Base-by-base conservation (phyloP, 2,888 invertebrate species). In the Esperia sulphurella region DNA sequence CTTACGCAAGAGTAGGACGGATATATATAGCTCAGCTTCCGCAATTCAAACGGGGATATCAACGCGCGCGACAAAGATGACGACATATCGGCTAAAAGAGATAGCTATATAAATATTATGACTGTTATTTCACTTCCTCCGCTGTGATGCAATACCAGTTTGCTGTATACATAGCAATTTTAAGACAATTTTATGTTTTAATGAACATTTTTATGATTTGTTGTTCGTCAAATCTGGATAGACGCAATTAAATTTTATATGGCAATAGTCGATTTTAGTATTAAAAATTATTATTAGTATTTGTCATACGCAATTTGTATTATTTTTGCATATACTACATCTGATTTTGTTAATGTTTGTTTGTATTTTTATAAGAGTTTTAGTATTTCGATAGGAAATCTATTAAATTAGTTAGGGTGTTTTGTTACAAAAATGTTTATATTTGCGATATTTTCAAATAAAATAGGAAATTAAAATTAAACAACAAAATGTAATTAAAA, bases 51-150 rank as follows among this genome's bases (percentile, higher is more conserved):
- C 61, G 79, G 68, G 59, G 64, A 66, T 63, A 63, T 61, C 68
- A 45, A 56, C 64, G 68, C 58, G 88, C 69, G 82, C 67, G 83
- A 88, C 69, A 71, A 71, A 72, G 86, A 87, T 70, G 73, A 74
- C 69, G 73, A 63, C 71, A 79, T 72, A 59, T 55, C 58, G 77
- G 52, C 55, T 57, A 68, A 78, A 73, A 71, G 83, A 68, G 88
- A 84, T 63, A 65, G 83, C 71, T 81, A 76, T 86, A 83, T 76
- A 86, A 87, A 87, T 87, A 88, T 89, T 89, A 84, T 87, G 88
- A 79, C 84, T 85, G 83, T 83, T 86, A 86, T 84, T 89, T 86
- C 85, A 87, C 82, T 89, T 89, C 89, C 89, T 88, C 71, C 69
- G 49, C 68, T 87, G 84, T 89, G 89, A 89, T 88, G 89, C 89